These are phyloP conservation scores for Istiophorus platypterus DNA, from an alignment of 2,113 vertebrate genomes.

Conservation along the genomic window DNA sequence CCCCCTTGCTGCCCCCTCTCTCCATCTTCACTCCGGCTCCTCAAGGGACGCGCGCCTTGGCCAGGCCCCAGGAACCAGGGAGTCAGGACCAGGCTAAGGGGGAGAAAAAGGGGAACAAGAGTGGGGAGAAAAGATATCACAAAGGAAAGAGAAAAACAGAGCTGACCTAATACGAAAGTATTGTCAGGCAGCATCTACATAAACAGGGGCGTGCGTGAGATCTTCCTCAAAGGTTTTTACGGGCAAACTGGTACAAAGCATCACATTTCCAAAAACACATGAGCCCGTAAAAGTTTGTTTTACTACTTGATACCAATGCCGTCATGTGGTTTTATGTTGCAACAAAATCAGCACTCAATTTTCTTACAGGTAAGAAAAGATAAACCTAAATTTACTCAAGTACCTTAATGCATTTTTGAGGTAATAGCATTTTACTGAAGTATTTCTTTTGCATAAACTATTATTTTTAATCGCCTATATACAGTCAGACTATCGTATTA, in stretches of 20 bases:
- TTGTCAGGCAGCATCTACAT: conserved; percentile 63
- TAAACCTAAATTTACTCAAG: not conserved
- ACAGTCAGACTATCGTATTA: not conserved
- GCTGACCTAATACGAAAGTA: conserved; percentile 56
- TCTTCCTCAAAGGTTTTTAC: conserved; percentile 39
- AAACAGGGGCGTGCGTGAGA: conserved; percentile 43
- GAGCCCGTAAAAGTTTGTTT: conserved; percentile 30
- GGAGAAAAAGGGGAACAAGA: conserved; percentile 73
- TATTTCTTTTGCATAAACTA: not conserved
- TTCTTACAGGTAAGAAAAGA: not conserved
- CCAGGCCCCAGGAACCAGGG: conserved; percentile 83
- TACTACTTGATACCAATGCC: conserved; percentile 28
- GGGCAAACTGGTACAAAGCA: not conserved
- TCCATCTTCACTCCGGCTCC: conserved; percentile 83
- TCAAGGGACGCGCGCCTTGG: conserved; percentile 84
- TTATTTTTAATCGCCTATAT: not conserved
- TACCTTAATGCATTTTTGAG: not conserved
- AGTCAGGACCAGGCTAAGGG: conserved; percentile 84
- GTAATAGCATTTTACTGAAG: not conserved
- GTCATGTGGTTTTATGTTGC: conserved; percentile 30
- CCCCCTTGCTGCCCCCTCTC: conserved; percentile 83
- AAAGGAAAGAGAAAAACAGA: conserved; percentile 73
- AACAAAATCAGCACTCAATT: not conserved
- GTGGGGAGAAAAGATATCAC: conserved; percentile 70
- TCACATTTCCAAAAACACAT: conserved; percentile 33